Conservation (phyloP, 2,888 invertebrate species). For the Conchocele bisecta region DNA sequence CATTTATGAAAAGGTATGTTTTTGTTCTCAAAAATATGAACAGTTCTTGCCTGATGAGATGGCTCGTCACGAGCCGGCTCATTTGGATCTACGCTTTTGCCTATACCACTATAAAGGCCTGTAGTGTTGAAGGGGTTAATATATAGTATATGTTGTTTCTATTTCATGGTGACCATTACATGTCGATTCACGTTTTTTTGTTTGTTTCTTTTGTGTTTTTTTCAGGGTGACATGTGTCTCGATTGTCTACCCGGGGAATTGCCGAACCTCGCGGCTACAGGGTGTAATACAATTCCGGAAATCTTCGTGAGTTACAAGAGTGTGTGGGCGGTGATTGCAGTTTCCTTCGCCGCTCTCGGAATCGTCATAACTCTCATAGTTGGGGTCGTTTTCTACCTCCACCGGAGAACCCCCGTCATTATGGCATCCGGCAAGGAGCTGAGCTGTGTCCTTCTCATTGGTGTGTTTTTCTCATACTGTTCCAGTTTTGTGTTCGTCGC, state of each 20-base stretch:
- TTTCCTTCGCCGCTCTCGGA: constrained; percentile 82
- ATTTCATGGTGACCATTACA: no score
- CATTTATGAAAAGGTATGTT: no score
- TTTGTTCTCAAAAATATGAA: no score
- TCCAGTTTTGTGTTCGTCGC: constrained; percentile 85
- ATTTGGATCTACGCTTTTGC: no score
- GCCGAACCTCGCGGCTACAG: constrained; percentile 78
- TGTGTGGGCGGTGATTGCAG: constrained; percentile 83
- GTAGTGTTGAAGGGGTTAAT: no score
- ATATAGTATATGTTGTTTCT: no score
- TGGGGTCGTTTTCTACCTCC: constrained; percentile 84
- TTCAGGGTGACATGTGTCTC: constrained; percentile 84
- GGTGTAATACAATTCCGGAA: constrained; percentile 83
- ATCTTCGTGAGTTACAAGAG: constrained; percentile 84
- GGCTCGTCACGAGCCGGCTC: no score
- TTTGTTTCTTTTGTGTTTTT: no score
- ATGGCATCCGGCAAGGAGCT: constrained; percentile 85
- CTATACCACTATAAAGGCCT: no score
- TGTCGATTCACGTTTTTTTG: no score
- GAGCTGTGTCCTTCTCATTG: constrained; percentile 84
- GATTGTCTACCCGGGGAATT: constrained; percentile 82
- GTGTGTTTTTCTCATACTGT: constrained; percentile 84
- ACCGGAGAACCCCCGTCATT: constrained; percentile 85
- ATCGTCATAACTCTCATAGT: constrained; percentile 84
- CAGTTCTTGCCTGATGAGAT: no score